These are phyloP conservation scores for Halictus ligatus DNA, from an alignment of 2,888 invertebrate species.

Conservation along the genomic window DNA sequence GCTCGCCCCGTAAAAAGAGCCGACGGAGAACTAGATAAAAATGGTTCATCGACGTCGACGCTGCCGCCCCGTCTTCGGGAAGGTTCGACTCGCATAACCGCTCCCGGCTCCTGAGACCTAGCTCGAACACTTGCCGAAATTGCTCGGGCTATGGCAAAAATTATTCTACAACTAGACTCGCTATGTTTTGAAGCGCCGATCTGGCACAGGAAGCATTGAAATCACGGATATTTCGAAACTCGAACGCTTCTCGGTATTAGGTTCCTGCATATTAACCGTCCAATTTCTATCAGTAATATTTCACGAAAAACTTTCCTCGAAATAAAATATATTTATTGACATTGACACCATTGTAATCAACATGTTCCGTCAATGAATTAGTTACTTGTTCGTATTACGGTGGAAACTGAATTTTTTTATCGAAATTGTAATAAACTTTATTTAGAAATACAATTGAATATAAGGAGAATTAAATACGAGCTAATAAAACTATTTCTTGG, in stretches of 20 bases:
- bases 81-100: neutral
- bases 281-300: no score
- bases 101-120: neutral
- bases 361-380: no score
- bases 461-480: no score
- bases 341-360: no score
- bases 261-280: no score
- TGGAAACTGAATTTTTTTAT: no score
- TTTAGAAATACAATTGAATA: no score
- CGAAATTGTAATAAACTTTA: no score
- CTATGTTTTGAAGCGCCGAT: neutral
- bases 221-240: neutral
- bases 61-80: neutral
- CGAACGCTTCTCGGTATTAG: neutral
- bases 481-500: no score
- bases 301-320: no score
- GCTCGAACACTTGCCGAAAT: neutral
- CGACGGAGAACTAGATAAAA: slow-evolving; percentile 12
- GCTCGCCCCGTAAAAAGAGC: slow-evolving; percentile 35
- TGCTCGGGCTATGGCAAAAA: neutral
- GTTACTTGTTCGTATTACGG: no score
- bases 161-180: neutral
- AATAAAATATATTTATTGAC: no score
- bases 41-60: neutral
- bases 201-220: neutral